Evolutionary conservation across 2,888 invertebrate species (phyloP), one percentile per base, ranked within the genome.

Genomic region (Imbricaverruca yamaguchii): DNA sequence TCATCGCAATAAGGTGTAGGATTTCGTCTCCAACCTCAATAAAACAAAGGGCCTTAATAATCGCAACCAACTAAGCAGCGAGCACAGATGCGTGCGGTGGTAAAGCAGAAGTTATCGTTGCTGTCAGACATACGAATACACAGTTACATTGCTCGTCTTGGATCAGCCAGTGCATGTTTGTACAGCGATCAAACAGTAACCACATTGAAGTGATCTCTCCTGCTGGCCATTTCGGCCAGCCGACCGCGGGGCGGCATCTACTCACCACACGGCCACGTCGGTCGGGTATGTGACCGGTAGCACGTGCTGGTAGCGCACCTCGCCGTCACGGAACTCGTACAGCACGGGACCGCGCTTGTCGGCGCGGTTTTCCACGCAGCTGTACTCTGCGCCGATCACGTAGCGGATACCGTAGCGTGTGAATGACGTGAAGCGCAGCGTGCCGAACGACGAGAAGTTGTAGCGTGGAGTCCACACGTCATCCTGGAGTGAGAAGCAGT

Each of bases 211-310:
- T 3, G 39, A 39, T 1, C 39, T 39, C 39, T 39, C 39, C 39
- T 39, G 2, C 39, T 39, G 39, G 39, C 39, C 4, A 39, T 39
- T 39, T 39, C 39, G 39, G 39, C 39, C 4, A 39, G 39, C 39
- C 39, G 39, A 39, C 39, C 4, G 39, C 39, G 39, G 39, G 39
- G 39, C 39, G 39, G 39, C 69, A 21, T 0, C 7, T 9, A 11
- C 78, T 56, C 78, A 78, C 78, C 78, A 78, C 23, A 78, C 23
- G 57, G 78, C 57, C 56, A 78, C 78, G 9, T 78, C 78, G 7
- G 78, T 57, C 23, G 78, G 78, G 23, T 57, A 23, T 0, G 12
- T 15, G 2, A 21, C 12, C 8, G 78, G 78, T 57, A 78, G 57
- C 13, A 23, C 57, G 78, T 78, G 78, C 56, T 57, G 78, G 13